Base-by-base conservation (phyloP, 2,888 invertebrate genomes). In the Acanthosepion lycidas region DNA sequence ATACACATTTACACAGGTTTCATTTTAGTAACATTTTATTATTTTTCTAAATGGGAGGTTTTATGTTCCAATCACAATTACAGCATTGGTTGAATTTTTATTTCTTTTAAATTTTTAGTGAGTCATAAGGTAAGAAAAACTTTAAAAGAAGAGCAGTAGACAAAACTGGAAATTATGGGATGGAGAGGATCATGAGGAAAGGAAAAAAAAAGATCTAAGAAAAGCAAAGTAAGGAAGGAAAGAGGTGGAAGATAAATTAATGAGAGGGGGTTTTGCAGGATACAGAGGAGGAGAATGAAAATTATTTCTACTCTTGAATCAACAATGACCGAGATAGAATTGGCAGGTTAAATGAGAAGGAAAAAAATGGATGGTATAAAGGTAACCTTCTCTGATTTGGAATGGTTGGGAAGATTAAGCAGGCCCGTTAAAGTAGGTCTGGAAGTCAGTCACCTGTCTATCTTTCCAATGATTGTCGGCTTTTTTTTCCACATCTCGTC, bases 391-490 rank as follows among this genome's bases (percentile, higher is more conserved):
- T 92, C 33, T 92, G 26, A 49, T 18, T 28, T 49, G 92, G 92
- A 92, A 51, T 48, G n/a, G 28, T 23, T 49, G 48, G 92, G 48
- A 92, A 33, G 20, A 9, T 92, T 9, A 48, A 28, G 92, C 51
- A 92, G 33, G 51, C 26, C 51, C n/a, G 0, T 49, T 48, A 18
- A 42, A 49, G 42, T 78, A 78, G 78, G n/a, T 78, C 78, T 78
- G 78, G 9, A 78, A 33, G 78, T 78, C 78, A n/a, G n/a, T 78
- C 78, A 12, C 78, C n/a, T n/a, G 33, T n/a, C n/a, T n/a, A 15
- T n/a, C 12, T 78, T 78, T n/a, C 78, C n/a, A 78, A 78, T 78
- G 78, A 78, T 78, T 78, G 78, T 78, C 78, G n/a, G n/a, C 78
- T 78, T n/a, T 33, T 78, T 78, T n/a, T 23, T 20, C 59, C 23